Percentiles rank a stretch among this genome's conserved stretches.
Conservation (phyloP, 2,113 vertebrate genomes). For the Pholis gunnellus region DNA sequence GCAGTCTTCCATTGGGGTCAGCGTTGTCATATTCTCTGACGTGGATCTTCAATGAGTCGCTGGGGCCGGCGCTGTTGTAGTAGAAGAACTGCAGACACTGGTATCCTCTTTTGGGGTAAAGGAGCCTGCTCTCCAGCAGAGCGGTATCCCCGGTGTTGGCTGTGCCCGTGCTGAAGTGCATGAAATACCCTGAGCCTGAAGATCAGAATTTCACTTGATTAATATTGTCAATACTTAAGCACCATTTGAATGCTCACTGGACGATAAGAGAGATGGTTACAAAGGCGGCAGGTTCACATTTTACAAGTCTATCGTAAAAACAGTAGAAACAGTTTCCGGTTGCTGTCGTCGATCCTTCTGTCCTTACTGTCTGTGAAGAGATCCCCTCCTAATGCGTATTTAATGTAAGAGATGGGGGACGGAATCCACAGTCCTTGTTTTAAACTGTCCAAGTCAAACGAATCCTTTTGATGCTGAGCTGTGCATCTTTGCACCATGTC, state of each 20-base stretch:
- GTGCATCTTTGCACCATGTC: not conserved
- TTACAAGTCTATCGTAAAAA: not conserved
- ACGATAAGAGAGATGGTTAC: not conserved
- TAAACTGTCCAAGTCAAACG: not conserved
- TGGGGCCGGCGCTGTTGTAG: constrained; percentile 84
- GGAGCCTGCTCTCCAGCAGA: constrained; percentile 86
- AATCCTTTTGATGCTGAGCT: not conserved
- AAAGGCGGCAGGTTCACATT: not conserved
- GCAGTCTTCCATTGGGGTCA: constrained; percentile 79
- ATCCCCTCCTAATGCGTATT: not conserved
- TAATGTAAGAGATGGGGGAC: not conserved
- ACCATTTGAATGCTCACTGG: not conserved
- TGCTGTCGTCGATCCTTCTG: not conserved
- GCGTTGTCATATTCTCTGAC: constrained; percentile 84
- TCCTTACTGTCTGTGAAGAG: not conserved
- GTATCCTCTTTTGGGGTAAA: constrained; percentile 89
- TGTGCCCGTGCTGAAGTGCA: constrained; percentile 87
- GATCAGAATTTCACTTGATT: constrained; percentile 11
- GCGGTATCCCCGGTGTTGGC: constrained; percentile 76
- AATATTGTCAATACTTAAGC: not conserved
- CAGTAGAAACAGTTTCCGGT: too few species aligned
- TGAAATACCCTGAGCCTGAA: constrained; percentile 91
- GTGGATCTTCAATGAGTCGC: constrained; percentile 83
- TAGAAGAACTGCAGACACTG: constrained; percentile 96
- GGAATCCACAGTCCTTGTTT: not conserved